A percentile compares a stretch with the other conserved stretches of the same genome.
These are phyloP conservation scores for Chaetodon auriga DNA, from an alignment of 2,113 vertebrate species.

Conservation along the genomic window DNA sequence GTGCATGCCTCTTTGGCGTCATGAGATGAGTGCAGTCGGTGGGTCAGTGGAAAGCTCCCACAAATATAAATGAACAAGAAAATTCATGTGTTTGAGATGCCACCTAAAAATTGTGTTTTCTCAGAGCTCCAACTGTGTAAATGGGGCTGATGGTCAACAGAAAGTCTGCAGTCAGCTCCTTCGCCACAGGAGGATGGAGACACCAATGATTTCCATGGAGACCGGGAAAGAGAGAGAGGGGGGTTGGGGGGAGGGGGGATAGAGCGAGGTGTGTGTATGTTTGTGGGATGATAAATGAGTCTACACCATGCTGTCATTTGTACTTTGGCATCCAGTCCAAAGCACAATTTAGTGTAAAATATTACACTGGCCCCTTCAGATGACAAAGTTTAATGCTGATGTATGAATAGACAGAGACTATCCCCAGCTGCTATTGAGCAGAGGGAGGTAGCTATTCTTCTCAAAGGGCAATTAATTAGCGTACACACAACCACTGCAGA, in stretches of 20 bases:
- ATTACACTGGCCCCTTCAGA: conserved; percentile 72
- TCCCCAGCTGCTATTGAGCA: conserved; percentile 73
- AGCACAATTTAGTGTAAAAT: conserved; percentile 83
- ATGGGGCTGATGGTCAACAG: conserved; percentile 52
- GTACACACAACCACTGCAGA: conserved; percentile 40
- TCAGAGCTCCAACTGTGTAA: conserved; percentile 21
- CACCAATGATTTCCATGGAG: conserved; percentile 67
- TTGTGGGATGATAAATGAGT: conserved; percentile 77
- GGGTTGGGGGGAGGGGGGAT: background rate
- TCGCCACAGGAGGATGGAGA: conserved; percentile 42
- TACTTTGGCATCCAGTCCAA: conserved; percentile 80
- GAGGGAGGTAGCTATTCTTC: conserved; percentile 72
- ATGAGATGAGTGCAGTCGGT: background rate
- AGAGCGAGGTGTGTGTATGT: conserved; percentile 50
- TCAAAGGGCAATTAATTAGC: conserved; percentile 80
- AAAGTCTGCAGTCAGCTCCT: conserved; percentile 62
- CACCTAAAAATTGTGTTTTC: conserved; percentile 5
- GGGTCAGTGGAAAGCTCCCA: background rate
- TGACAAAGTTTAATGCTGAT: conserved; percentile 84
- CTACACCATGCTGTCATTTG: conserved; percentile 78
- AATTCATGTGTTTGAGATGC: background rate
- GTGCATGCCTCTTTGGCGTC: background rate
- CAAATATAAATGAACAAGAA: background rate
- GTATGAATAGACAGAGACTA: conserved; percentile 76
- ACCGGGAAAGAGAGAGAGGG: conserved; percentile 32